phyloP scores from a whole-genome alignment of 37 sponge, comb jelly and placozoan species.

The Cladorhizidae sp. region DNA sequence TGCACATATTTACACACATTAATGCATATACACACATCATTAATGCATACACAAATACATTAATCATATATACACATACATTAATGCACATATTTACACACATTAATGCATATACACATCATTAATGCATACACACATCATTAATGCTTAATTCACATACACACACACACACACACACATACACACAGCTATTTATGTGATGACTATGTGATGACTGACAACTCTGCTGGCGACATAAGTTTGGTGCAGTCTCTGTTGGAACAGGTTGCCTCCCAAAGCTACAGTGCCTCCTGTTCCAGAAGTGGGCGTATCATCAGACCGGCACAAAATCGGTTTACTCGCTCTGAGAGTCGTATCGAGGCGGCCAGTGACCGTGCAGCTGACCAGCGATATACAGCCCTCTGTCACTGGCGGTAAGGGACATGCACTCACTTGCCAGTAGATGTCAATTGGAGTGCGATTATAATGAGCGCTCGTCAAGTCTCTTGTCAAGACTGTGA shows the following conservation, averaged over 20 bases:
- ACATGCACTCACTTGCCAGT: background rate
- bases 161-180: background rate
- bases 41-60: background rate
- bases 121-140: too few relatives aligned
- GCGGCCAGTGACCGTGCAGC: slow-evolving; percentile 43
- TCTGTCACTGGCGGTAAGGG: slow-evolving; percentile 56
- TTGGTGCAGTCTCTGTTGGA: slow-evolving; percentile 36
- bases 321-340: slow-evolving; percentile 3
- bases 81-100: too few relatives aligned
- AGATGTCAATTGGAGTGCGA: too few relatives aligned
- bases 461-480: background rate
- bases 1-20: too few relatives aligned
- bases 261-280: slow-evolving; percentile 59
- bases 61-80: background rate
- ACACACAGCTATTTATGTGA: slow-evolving; percentile 57
- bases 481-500: background rate
- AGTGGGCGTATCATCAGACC: slow-evolving; percentile 60
- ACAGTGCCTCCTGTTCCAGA: slow-evolving; percentile 48
- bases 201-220: slow-evolving; percentile 54
- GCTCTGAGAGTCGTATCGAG: slow-evolving; percentile 56
- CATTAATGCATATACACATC: too few relatives aligned
- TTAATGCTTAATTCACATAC: too few relatives aligned
- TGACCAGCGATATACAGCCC: slow-evolving; percentile 57
- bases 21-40: too few relatives aligned
- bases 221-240: slow-evolving; percentile 25